phyloP scores from a whole-genome alignment of 2,797 vertebrate genomes.

The Sternarchorhynchus goeldii region DNA sequence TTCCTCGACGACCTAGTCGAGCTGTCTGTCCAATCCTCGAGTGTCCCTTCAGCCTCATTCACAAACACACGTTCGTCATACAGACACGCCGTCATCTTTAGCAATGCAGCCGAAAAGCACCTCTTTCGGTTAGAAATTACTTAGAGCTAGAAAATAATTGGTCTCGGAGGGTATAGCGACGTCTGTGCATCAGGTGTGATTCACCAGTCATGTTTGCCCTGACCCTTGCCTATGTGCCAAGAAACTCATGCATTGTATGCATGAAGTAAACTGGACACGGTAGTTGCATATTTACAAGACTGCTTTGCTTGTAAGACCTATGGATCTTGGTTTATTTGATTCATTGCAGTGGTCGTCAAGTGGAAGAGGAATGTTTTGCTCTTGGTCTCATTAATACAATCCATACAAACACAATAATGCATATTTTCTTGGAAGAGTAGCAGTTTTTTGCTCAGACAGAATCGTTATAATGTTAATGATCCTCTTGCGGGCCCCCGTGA shows the following conservation, averaged over 20 bases:
- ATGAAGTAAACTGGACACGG: slow-evolving; percentile 29
- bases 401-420: slow-evolving; percentile 12
- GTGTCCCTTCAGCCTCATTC: slow-evolving; percentile 17
- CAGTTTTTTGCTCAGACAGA: background rate
- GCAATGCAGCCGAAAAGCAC: slow-evolving; percentile 16
- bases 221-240: slow-evolving; percentile 48
- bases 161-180: slow-evolving; percentile 53
- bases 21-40: slow-evolving; percentile 21
- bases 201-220: slow-evolving; percentile 44
- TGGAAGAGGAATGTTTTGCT: slow-evolving; percentile 37
- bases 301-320: background rate
- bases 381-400: slow-evolving; percentile 46
- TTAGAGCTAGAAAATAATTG: slow-evolving; percentile 58
- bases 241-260: slow-evolving; percentile 42
- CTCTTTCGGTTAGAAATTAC: slow-evolving; percentile 46
- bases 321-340: slow-evolving; percentile 47
- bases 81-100: slow-evolving; percentile 42
- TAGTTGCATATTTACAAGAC: background rate
- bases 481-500: slow-evolving; percentile 19
- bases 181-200: slow-evolving; percentile 48
- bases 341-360: slow-evolving; percentile 36
- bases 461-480: slow-evolving; percentile 40
- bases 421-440: slow-evolving; percentile 18
- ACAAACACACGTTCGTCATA: slow-evolving; percentile 35
- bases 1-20: background rate